These are phyloP conservation scores for Anneissia japonica DNA, from an alignment of 35 echinoderm and acorn worm genomes.

Conservation along the genomic window DNA sequence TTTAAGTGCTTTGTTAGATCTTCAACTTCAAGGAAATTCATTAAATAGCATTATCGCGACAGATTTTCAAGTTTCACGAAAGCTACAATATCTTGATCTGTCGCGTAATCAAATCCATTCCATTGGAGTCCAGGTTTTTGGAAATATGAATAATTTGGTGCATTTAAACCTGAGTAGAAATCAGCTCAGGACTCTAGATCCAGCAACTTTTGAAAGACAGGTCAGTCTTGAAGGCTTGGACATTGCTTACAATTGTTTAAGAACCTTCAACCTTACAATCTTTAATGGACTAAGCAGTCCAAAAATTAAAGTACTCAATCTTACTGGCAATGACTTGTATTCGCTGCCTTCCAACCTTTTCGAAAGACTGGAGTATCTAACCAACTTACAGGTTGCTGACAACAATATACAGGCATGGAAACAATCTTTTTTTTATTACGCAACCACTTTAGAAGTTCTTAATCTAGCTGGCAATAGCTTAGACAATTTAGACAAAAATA, in stretches of 20 bases:
- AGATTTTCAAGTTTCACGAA: not conserved
- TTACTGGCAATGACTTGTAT: not conserved
- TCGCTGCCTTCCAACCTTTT: not conserved
- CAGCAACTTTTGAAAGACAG: not conserved
- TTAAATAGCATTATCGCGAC: not conserved
- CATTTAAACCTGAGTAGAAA: not conserved
- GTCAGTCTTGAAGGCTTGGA: not conserved
- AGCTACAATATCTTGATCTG: not conserved
- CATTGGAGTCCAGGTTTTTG: not conserved
- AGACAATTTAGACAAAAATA: not conserved
- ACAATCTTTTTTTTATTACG: not conserved
- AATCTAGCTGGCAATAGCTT: not conserved
- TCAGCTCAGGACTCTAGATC: not conserved
- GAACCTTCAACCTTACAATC: not conserved
- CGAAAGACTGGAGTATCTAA: not conserved
- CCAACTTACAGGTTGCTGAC: not conserved
- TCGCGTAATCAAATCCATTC: not conserved
- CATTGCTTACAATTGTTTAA: not conserved
- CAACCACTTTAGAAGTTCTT: not conserved
- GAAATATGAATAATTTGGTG: not conserved
- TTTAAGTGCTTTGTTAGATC: not conserved
- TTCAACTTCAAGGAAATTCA: not conserved
- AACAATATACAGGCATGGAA: not conserved
- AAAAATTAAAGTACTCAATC: not conserved
- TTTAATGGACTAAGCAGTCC: not conserved